Evolutionary conservation across 2,797 vertebrate genomes (phyloP).

Genomic region (Girardinus metallicus): DNA sequence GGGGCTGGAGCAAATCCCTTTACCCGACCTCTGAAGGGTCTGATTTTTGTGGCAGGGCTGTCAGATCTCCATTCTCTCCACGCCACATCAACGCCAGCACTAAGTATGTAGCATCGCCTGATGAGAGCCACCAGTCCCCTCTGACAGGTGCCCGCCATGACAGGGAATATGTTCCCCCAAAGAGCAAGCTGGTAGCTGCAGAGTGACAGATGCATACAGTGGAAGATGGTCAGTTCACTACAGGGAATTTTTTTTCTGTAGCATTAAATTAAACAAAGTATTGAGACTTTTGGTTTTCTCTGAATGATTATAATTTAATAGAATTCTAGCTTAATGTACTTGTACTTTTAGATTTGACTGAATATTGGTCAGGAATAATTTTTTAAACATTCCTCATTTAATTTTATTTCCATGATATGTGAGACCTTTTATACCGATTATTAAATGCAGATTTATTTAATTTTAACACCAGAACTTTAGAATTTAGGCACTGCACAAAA

Average conservation of each 20-base stretch:
- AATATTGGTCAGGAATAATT: neutral
- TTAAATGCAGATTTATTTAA: neutral
- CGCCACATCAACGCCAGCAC: slow-evolving; percentile 84
- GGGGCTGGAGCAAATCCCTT: slow-evolving; percentile 45
- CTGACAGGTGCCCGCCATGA: slow-evolving; percentile 85
- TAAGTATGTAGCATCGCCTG: slow-evolving; percentile 90
- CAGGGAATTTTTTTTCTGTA: neutral
- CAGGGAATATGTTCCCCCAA: slow-evolving; percentile 96
- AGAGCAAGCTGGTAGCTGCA: slow-evolving; percentile 91
- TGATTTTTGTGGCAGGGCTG: slow-evolving; percentile 97
- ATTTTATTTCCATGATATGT: neutral
- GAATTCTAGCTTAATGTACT: neutral
- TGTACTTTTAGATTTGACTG: neutral
- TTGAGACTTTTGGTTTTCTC: neutral
- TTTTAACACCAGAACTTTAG: neutral
- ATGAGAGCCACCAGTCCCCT: slow-evolving; percentile 78
- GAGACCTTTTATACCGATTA: neutral
- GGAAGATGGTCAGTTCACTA: slow-evolving; percentile 32
- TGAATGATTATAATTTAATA: neutral
- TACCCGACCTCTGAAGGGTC: slow-evolving; percentile 78
- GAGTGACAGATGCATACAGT: slow-evolving; percentile 74
- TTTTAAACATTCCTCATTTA: neutral
- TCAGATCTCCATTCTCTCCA: slow-evolving; percentile 89
- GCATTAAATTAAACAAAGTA: slow-evolving; percentile 15
- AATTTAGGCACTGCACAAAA: neutral